Evolutionary conservation across 2,797 vertebrate genomes (phyloP), one percentile per base, ranked within the genome.

Genomic region (Cuniculus paca): DNA sequence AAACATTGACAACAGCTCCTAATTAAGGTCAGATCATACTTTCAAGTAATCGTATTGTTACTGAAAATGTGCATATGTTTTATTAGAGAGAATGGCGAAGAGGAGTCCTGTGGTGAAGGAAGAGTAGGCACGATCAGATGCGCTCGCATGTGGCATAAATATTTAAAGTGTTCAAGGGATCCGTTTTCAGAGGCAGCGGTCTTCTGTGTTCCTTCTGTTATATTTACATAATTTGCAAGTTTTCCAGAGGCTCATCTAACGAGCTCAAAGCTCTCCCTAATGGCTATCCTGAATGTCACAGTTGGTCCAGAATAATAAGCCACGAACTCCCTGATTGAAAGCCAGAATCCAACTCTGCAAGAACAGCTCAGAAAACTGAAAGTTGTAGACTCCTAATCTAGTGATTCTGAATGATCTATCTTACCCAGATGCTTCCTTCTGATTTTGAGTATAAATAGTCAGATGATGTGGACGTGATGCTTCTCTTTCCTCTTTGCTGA

Each of bases 1-100:
- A 97, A 98, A 97, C 88, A 95, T 96, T 97, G 98, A 97, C 97
- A 98, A 94, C 75, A 90, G 85, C 95, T 94, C 74, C 95, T 98
- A 98, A 98, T 98, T 97, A 98, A 97, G 95, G 96, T 94, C 96
- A 97, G 97, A 98, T 95, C 93, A 97, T 96, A 91, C 95, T 97
- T 72, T 93, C 91, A 98, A 98, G 92, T 50, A 45, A 97, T 96
- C 94, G 90, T 81, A 82, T 96, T 97, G 85, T 0, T 65, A 97
- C 95, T 95, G 97, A 97, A 94, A 98, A 98, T 19, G 42, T 24
- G 28, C 95, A 97, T 83, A 90, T 85, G 92, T 42, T 89, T 93
- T 48, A 9, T 2, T 95, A 91, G 74, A 97, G 94, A 97, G 93
- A 98, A 93, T 88, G 86, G 79, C 95, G 87, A 92, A 97, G 97